A percentile compares a stretch with the other conserved stretches of the same genome.
phyloP scores from a whole-genome alignment of 1,140 invertebrate genomes.

The Apis laboriosa region DNA sequence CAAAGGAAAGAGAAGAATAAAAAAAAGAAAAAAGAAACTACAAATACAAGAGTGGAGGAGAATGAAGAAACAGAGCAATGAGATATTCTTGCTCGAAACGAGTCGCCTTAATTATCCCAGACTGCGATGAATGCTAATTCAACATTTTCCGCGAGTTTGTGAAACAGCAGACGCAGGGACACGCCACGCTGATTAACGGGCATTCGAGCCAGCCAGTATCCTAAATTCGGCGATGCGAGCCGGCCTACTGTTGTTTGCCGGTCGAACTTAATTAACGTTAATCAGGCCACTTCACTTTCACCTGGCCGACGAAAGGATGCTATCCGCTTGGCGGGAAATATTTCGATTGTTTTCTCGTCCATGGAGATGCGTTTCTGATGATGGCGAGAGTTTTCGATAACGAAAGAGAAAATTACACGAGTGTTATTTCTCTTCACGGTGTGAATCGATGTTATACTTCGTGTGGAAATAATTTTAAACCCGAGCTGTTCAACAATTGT shows the following conservation, averaged over 20 bases:
- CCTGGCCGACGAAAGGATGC: conserved; percentile 27
- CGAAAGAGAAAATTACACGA: not conserved
- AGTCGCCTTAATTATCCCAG: conserved; percentile 28
- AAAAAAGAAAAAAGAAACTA: not conserved
- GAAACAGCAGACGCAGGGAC: not conserved
- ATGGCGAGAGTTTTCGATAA: too few relatives aligned
- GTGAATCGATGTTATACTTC: too few relatives aligned
- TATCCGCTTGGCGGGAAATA: not conserved
- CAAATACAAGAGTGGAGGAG: not conserved
- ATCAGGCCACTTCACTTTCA: conserved; percentile 32
- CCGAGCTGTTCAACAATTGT: too few relatives aligned
- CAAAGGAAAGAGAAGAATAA: not conserved
- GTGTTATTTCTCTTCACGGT: not conserved
- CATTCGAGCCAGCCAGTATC: conserved; percentile 2
- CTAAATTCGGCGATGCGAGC: conserved; percentile 31
- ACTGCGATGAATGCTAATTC: conserved; percentile 24
- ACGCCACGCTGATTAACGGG: conserved; percentile 24
- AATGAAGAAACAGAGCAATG: not conserved
- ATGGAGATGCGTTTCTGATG: not conserved
- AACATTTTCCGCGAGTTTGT: conserved; percentile 22
- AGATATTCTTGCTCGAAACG: conserved; percentile 21
- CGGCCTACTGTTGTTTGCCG: conserved; percentile 18
- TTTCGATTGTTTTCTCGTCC: not conserved
- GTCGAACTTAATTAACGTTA: conserved; percentile 50
- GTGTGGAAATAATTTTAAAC: too few relatives aligned